A percentile compares a stretch with the other conserved stretches of the same genome.
These are phyloP conservation scores for Punctoribates punctum DNA, from an alignment of 2,888 invertebrate genomes.

Conservation along the genomic window DNA sequence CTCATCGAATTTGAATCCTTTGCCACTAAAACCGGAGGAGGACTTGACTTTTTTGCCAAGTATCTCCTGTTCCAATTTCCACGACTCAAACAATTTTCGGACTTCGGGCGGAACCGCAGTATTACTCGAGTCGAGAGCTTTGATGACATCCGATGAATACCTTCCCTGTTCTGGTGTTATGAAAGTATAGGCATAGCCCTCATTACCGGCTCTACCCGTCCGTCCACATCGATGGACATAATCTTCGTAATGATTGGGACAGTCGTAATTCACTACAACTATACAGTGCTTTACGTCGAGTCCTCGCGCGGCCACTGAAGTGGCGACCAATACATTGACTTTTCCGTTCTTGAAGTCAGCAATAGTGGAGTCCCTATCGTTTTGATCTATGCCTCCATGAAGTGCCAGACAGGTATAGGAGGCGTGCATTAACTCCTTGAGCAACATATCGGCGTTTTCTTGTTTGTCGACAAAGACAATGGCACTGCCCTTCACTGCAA, in stretches of 20 bases:
- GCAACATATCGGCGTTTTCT: slow-evolving; percentile 87
- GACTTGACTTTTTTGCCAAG: slow-evolving; percentile 85
- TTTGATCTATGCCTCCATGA: slow-evolving; percentile 57
- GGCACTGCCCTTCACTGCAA: slow-evolving; percentile 77
- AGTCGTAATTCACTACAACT: slow-evolving; percentile 96
- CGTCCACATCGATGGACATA: slow-evolving; percentile 81
- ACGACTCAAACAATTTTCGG: slow-evolving; percentile 75
- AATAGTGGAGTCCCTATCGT: slow-evolving; percentile 93
- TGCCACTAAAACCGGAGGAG: slow-evolving; percentile 84
- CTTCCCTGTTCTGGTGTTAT: slow-evolving; percentile 89
- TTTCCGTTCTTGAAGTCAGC: slow-evolving; percentile 94
- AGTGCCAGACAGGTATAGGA: slow-evolving; percentile 85
- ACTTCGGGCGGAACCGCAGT: slow-evolving; percentile 72
- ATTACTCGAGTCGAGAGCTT: slow-evolving; percentile 75
- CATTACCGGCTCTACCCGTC: slow-evolving; percentile 74
- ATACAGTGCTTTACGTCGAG: slow-evolving; percentile 98
- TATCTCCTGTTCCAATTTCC: slow-evolving; percentile 81
- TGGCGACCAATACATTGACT: slow-evolving; percentile 84
- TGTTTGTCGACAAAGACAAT: slow-evolving; percentile 98
- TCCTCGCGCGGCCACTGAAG: slow-evolving; percentile 95
- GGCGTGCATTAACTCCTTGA: slow-evolving; percentile 92
- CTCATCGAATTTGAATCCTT: slow-evolving; percentile 97
- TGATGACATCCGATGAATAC: slow-evolving; percentile 85
- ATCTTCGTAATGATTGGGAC: slow-evolving; percentile 99
- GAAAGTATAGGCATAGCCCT: slow-evolving; percentile 96